Evolutionary conservation across 2,113 vertebrate genomes (phyloP), one percentile per base, ranked within the genome.

Genomic region (Callionymus lyra): DNA sequence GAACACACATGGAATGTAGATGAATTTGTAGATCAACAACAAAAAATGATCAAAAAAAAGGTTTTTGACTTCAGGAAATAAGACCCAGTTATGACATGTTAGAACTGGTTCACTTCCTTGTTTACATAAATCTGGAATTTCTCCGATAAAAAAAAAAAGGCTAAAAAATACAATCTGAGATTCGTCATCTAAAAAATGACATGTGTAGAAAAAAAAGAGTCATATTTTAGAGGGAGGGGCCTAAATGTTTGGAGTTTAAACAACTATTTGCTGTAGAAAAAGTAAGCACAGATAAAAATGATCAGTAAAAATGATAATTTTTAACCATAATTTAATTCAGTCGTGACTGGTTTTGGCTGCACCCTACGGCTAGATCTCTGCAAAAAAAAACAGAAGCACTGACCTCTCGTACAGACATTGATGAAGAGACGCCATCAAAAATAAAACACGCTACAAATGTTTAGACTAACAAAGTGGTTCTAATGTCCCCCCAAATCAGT

Each of bases 381-480:
- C 31, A 73, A 79, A 76, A 86, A 36, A 76, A 58, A 65, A 76
- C 69, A 85, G 55, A 82, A 64, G 72, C 39, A 15, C 59, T 63
- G 63, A 27, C n/a, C n/a, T 83, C 85, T 73, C 84, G 83, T 65
- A 60, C 42, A 83, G 81, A 84, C 75, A 68, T 46, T 57, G 41
- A 49, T 43, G 43, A 55, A 52, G 57, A 60, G 56, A 34, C 41
- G 65, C 61, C 58, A 67, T 50, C 53, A 64, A 63, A 64, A 53
- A 65, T 16, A 63, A 71, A 74, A 78, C 63, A 65, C 68, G 53
- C 79, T 82, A 88, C 74, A 56, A 80, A 78, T 84, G 86, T 90
- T 90, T 80, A 50, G 61, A 27, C 74, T 77, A 89, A 72, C 54
- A 56, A 70, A 86, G 89, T 90, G 89, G 90, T 93, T 93, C 83